Conservation (phyloP, 2,797 vertebrate species). For the Centroberyx gerrardi region DNA sequence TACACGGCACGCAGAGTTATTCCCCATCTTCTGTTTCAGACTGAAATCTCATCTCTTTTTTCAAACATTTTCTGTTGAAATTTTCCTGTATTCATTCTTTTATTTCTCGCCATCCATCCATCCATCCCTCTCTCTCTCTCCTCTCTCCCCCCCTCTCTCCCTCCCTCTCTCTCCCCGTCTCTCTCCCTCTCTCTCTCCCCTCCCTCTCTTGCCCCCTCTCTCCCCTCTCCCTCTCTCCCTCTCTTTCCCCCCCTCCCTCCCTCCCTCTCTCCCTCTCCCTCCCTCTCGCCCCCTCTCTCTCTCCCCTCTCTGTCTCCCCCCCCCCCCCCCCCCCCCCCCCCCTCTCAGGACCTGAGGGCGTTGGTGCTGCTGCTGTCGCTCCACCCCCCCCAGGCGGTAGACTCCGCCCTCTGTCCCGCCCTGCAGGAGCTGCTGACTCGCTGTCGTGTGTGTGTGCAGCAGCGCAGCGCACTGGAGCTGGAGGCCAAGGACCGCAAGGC, state of each 20-base stretch:
- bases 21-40: too few relatives aligned
- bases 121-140: background rate
- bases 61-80: too few relatives aligned
- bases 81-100: too few relatives aligned
- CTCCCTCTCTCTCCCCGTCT: background rate
- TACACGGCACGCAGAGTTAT: background rate
- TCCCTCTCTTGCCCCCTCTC: background rate
- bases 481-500: constrained; percentile 95
- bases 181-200: background rate
- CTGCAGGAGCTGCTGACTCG: constrained; percentile 94
- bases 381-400: constrained; percentile 92
- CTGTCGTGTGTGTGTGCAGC: constrained; percentile 93
- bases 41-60: too few relatives aligned
- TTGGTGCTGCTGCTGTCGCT: constrained; percentile 94
- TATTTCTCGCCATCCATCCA: background rate
- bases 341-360: constrained; percentile 91
- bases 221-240: background rate
- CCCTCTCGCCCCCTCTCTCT: background rate
- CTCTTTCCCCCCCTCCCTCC: background rate
- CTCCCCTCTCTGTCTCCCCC: background rate
- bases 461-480: constrained; percentile 92
- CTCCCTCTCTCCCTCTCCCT: background rate
- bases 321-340: background rate
- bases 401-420: constrained; percentile 92
- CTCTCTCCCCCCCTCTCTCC: background rate